These are phyloP conservation scores for Perca schrenkii DNA, from an alignment of 2,113 vertebrate species.

Conservation along the genomic window DNA sequence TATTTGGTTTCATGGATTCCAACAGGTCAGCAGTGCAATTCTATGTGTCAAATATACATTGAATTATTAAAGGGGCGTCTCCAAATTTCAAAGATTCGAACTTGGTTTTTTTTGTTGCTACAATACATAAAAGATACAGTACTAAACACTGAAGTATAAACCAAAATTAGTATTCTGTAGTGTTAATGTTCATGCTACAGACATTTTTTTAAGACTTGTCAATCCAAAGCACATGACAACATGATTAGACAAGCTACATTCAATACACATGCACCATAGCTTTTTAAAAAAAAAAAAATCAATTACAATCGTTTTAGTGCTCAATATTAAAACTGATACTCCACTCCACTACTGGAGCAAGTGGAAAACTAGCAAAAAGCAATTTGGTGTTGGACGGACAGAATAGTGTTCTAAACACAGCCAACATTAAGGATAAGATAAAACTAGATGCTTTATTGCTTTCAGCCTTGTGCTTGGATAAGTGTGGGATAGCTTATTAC, in stretches of 20 bases:
- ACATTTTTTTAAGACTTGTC: conserved; percentile 66
- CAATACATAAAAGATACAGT: conserved; percentile 59
- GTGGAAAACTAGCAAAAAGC: conserved; percentile 61
- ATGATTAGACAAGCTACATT: conserved; percentile 79
- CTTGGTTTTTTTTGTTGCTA: conserved; percentile 44
- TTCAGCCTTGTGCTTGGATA: conserved; percentile 77
- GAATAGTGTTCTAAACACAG: conserved; percentile 48
- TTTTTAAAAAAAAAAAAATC: conserved; percentile 23
- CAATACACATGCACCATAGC: conserved; percentile 80
- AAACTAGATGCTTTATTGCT: conserved; percentile 79
- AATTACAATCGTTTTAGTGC: conserved; percentile 69
- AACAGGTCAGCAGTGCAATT: conserved; percentile 71
- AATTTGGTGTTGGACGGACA: conserved; percentile 73
- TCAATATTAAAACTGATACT: conserved; percentile 61
- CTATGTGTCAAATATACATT: conserved; percentile 39
- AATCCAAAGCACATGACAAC: conserved; percentile 74
- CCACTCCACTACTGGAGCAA: conserved; percentile 41
- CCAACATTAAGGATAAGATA: conserved; percentile 44
- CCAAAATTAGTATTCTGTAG: conserved; percentile 55
- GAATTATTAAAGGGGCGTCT: conserved; percentile 50
- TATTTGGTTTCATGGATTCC: conserved; percentile 74
- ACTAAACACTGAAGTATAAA: conserved; percentile 69
- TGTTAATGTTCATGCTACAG: conserved; percentile 72
- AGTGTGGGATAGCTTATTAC: conserved; percentile 77
- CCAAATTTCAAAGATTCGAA: conserved; percentile 55